Percentiles rank a stretch among this genome's conserved stretches.
These are phyloP conservation scores for Dinocampus coccinellae DNA, from an alignment of 2,888 invertebrate species.

Conservation along the genomic window DNA sequence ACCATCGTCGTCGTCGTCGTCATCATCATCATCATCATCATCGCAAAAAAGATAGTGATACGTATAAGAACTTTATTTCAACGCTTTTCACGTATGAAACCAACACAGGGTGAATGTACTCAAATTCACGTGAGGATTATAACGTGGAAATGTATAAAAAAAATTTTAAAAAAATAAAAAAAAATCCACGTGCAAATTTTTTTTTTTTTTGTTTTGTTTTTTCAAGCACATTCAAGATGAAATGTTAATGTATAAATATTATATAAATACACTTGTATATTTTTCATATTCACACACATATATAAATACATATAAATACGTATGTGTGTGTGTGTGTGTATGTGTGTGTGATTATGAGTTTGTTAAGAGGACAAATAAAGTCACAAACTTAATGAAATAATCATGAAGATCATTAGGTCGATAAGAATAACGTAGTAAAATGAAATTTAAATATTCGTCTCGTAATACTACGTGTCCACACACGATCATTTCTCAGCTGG, in stretches of 20 bases:
- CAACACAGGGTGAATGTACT: conserved; percentile 13
- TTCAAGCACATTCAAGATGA: conserved; percentile 7
- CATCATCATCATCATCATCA: conserved; percentile 28
- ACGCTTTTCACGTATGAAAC: conserved; percentile 34
- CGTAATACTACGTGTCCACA: conserved; percentile 28
- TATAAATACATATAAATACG: neutral
- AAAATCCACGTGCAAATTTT: neutral
- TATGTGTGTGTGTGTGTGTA: too few species aligned
- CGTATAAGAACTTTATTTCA: conserved; percentile 51
- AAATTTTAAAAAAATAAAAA: neutral
- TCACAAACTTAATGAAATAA: conserved; percentile 25
- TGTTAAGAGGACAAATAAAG: neutral
- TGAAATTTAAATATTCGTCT: conserved; percentile 6
- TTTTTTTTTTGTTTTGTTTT: conserved; percentile 6
- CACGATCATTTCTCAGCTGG: conserved; percentile 38
- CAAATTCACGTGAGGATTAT: conserved; percentile 1
- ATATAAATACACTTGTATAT: neutral
- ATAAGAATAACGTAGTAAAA: conserved; percentile 20
- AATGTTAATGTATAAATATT: neutral
- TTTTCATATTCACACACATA: neutral
- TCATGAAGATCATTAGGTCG: conserved; percentile 24
- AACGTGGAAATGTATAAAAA: conserved; percentile 4
- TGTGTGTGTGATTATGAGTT: too few species aligned
- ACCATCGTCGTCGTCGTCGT: conserved; percentile 34
- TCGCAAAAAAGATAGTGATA: neutral